Evolutionary conservation across 2,888 invertebrate species (phyloP).

Genomic region (Calliopum simillimum): DNA sequence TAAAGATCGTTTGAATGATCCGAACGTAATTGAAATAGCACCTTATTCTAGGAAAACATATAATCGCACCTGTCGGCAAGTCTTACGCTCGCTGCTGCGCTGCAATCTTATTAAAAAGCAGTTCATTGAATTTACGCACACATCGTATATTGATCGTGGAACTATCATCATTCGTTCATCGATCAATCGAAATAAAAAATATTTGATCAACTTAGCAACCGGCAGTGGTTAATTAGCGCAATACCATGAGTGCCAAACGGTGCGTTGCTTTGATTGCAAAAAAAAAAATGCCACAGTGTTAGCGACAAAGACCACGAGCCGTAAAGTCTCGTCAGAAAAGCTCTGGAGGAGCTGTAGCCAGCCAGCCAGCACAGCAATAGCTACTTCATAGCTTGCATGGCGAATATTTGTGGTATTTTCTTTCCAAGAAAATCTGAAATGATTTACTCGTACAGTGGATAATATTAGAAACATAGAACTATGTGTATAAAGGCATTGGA

Average conservation of each 20-base stretch:
- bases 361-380: slow-evolving; percentile 36
- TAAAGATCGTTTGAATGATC: slow-evolving; percentile 45
- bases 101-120: background rate
- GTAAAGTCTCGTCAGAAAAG: slow-evolving; percentile 34
- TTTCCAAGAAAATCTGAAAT: slow-evolving; percentile 31
- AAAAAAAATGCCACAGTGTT: slow-evolving; percentile 1
- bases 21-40: slow-evolving; percentile 44
- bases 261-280: slow-evolving; percentile 45
- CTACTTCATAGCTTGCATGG: slow-evolving; percentile 16
- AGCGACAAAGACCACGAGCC: slow-evolving; percentile 28
- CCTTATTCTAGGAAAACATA: slow-evolving; percentile 58
- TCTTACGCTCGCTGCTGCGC: background rate
- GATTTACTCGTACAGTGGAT: slow-evolving; percentile 21
- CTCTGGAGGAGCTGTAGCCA: background rate
- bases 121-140: slow-evolving; percentile 14
- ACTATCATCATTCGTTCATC: slow-evolving; percentile 18
- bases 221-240: slow-evolving; percentile 66
- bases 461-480: too few relatives aligned
- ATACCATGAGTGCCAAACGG: slow-evolving; percentile 59
- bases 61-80: slow-evolving; percentile 54
- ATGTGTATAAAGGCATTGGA: too few relatives aligned
- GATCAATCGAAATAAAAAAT: background rate
- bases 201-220: slow-evolving; percentile 51
- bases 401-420: slow-evolving; percentile 33
- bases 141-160: slow-evolving; percentile 9